phyloP scores from a whole-genome alignment of 2,888 invertebrate species.

The Hylaea fasciaria region DNA sequence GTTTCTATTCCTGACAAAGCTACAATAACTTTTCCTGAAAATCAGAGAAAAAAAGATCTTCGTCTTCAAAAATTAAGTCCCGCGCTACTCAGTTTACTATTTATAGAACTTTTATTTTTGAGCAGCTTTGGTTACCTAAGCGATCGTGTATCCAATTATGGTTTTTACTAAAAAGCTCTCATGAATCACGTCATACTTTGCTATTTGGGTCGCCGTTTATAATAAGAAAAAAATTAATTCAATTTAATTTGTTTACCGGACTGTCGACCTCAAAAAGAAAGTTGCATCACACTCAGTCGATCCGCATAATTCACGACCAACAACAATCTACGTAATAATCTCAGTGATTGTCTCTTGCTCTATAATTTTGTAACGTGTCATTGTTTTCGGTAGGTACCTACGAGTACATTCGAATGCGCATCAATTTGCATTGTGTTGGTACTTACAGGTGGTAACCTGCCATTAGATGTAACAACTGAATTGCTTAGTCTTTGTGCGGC shows the following conservation, averaged over 20 bases:
- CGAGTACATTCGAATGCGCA: slow-evolving; percentile 22
- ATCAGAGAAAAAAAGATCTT: no score
- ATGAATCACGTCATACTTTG: no score
- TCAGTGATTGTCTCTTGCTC: slow-evolving; percentile 17
- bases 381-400: slow-evolving; percentile 28
- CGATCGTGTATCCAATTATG: no score
- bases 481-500: slow-evolving; percentile 17
- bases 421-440: slow-evolving; percentile 34
- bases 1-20: no score
- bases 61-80: no score
- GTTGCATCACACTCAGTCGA: slow-evolving; percentile 31
- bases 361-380: slow-evolving; percentile 28
- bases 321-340: slow-evolving; percentile 26
- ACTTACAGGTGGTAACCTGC: slow-evolving; percentile 20
- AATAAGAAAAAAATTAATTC: neutral
- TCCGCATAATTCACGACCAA: slow-evolving; percentile 21
- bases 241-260: slow-evolving; percentile 5
- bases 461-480: slow-evolving; percentile 30
- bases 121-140: no score
- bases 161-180: no score
- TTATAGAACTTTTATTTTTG: no score
- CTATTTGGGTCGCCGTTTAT: no score
- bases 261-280: slow-evolving; percentile 22
- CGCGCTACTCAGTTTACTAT: no score
- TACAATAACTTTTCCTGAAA: no score